Evolutionary conservation across 2,113 vertebrate species (phyloP).

Genomic region (Podocnemis expansa): DNA sequence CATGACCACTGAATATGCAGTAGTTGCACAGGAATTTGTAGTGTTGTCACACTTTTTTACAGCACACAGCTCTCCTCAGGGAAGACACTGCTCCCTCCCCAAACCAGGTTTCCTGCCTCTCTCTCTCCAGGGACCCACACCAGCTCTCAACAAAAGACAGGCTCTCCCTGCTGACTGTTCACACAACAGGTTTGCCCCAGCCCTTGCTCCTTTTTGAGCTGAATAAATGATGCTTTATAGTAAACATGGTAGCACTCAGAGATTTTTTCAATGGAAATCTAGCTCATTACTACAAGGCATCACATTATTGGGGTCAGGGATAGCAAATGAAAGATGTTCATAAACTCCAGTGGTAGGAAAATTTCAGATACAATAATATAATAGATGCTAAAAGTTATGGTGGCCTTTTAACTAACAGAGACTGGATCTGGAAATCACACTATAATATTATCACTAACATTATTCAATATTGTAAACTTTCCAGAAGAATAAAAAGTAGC

Average conservation of each 20-base stretch:
- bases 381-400: neutral
- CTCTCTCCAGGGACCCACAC: neutral
- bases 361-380: neutral
- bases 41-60: neutral
- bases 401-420: neutral
- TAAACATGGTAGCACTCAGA: slow-evolving; percentile 3
- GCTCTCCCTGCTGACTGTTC: neutral
- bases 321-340: neutral
- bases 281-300: neutral
- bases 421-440: neutral
- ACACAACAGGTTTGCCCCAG: neutral
- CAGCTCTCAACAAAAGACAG: neutral
- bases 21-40: slow-evolving; percentile 19
- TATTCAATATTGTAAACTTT: neutral
- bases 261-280: neutral
- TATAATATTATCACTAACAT: neutral
- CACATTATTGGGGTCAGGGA: neutral
- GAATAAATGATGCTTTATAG: neutral
- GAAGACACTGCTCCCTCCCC: neutral
- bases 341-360: neutral
- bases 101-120: no score
- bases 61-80: neutral
- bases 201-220: neutral
- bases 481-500: neutral
- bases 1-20: neutral